Percentiles rank a stretch among this genome's conserved stretches.
These are phyloP conservation scores for Zophobas atratus DNA, from an alignment of 1,140 invertebrate genomes.

Conservation along the genomic window DNA sequence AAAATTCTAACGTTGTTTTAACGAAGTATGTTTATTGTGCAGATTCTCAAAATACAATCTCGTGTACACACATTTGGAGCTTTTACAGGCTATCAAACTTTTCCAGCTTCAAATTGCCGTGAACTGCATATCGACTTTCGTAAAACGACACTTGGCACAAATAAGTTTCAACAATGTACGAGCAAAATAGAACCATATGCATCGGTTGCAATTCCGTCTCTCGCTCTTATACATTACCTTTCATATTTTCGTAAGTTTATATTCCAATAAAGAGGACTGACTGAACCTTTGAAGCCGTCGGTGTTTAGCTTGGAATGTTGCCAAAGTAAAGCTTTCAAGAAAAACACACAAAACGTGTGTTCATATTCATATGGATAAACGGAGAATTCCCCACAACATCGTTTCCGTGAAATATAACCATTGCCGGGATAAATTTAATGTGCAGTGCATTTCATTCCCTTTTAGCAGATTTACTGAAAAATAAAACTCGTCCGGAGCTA, in stretches of 20 bases:
- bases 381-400: constrained; percentile 16
- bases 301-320: constrained; percentile 8
- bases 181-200: too few relatives aligned
- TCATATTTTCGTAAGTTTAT: constrained; percentile 19
- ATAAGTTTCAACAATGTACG: too few relatives aligned
- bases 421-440: constrained; percentile 1
- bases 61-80: too few relatives aligned
- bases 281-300: constrained; percentile 13
- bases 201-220: too few relatives aligned
- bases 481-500: background rate
- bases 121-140: too few relatives aligned
- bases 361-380: constrained; percentile 23
- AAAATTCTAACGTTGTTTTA: too few relatives aligned
- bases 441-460: constrained; percentile 3
- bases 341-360: constrained; percentile 29
- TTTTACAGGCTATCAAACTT: too few relatives aligned
- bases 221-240: background rate
- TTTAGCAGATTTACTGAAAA: constrained; percentile 14
- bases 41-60: too few relatives aligned
- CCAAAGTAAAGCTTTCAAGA: constrained; percentile 31
- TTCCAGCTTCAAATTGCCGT: too few relatives aligned
- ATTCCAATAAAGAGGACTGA: constrained; percentile 20
- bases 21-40: too few relatives aligned
- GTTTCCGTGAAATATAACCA: constrained; percentile 17
- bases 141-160: too few relatives aligned